A percentile compares a stretch with the other conserved stretches of the same genome.
phyloP scores from a whole-genome alignment of 2,797 vertebrate species.

The Squalus acanthias region DNA sequence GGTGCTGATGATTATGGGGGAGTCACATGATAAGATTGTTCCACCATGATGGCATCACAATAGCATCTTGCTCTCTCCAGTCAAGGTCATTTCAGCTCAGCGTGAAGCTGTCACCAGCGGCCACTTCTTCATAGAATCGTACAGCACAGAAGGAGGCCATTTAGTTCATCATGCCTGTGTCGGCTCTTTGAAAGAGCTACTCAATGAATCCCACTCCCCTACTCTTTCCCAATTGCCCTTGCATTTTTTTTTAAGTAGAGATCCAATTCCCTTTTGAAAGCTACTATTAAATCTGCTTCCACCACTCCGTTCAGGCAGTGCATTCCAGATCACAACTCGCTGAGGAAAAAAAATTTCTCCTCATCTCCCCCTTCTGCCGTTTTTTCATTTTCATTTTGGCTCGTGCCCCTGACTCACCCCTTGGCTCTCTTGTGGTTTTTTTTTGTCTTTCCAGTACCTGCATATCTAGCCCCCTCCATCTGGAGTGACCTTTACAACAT shows the following conservation, averaged over 20 bases:
- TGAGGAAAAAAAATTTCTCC: not conserved
- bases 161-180: not conserved
- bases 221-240: not conserved
- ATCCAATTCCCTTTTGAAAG: not conserved
- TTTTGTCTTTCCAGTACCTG: too few relatives aligned
- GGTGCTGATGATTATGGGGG: not conserved
- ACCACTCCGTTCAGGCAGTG: not conserved
- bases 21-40: not conserved
- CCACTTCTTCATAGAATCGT: not conserved
- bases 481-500: not conserved
- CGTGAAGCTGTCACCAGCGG: not conserved
- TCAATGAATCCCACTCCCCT: not conserved
- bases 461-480: not conserved
- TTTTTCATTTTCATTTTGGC: not conserved
- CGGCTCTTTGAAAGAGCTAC: not conserved
- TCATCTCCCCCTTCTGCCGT: not conserved
- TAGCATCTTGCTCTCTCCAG: not conserved
- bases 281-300: not conserved
- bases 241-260: not conserved
- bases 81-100: not conserved
- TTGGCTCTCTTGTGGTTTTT: not conserved
- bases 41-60: not conserved
- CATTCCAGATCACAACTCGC: not conserved
- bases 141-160: not conserved
- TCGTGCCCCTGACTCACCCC: not conserved